Conservation (phyloP, 2,888 invertebrate species). For the Tetanocera ferruginea region DNA sequence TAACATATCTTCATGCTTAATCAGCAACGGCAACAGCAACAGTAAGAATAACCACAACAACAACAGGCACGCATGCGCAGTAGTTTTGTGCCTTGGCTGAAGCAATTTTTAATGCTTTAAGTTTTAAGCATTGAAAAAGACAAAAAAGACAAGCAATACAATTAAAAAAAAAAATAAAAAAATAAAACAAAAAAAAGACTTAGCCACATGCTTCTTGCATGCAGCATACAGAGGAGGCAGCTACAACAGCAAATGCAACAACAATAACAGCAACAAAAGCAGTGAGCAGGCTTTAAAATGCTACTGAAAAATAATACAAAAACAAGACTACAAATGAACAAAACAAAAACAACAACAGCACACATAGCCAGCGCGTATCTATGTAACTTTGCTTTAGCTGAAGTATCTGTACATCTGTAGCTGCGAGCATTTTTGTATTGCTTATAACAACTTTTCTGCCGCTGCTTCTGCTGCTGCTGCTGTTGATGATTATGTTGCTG, state of each 20-base stretch:
- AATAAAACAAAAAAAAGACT: neutral
- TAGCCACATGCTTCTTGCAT: neutral
- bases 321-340: conserved; percentile 3
- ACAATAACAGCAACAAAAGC: conserved; percentile 1
- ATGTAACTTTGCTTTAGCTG: neutral
- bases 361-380: neutral
- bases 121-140: neutral
- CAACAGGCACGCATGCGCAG: neutral
- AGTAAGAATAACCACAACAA: conserved; percentile 4
- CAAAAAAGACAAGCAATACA: neutral
- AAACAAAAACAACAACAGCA: conserved; percentile 6
- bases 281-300: neutral
- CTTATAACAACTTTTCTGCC: conserved; percentile 40
- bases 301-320: conserved; percentile 31
- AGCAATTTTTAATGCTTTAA: neutral
- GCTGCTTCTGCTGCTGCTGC: conserved; percentile 7
- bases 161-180: neutral
- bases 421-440: conserved; percentile 26
- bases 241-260: neutral
- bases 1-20: conserved; percentile 9
- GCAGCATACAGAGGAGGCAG: neutral
- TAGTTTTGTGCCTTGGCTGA: neutral
- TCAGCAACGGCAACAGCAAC: neutral
- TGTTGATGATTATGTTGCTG: neutral
- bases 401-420: conserved; percentile 10